Conservation (phyloP, 1,140 invertebrate species). For the Drosophila trapezifrons region DNA sequence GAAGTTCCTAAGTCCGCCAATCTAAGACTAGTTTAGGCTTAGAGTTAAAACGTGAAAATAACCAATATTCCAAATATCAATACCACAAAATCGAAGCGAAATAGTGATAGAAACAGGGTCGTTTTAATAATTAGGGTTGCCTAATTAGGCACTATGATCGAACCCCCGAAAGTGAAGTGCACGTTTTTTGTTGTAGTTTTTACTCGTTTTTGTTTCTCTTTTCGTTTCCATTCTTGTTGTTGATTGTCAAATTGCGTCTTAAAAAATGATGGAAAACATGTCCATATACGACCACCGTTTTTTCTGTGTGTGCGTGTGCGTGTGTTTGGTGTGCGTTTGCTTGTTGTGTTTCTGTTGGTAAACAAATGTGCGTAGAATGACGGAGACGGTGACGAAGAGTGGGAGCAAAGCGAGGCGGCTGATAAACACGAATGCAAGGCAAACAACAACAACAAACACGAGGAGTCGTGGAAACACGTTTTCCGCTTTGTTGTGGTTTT, state of each 20-base stretch:
- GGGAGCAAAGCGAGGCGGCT: constrained; percentile 44
- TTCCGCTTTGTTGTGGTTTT: constrained; percentile 42
- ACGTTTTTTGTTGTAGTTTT: constrained; percentile 7
- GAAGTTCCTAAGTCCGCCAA: too few species aligned
- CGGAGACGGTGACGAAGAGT: constrained; percentile 15
- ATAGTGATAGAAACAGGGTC: not conserved
- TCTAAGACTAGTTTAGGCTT: too few species aligned
- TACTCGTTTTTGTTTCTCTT: constrained; percentile 7
- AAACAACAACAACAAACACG: constrained; percentile 29
- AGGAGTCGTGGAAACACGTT: constrained; percentile 56
- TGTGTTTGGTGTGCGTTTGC: constrained; percentile 36
- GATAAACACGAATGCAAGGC: constrained; percentile 52
- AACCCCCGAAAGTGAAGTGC: constrained; percentile 9
- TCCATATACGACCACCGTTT: constrained; percentile 19
- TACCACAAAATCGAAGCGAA: not conserved
- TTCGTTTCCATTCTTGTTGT: constrained; percentile 18
- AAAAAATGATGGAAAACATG: constrained; percentile 45
- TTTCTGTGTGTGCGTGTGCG: constrained; percentile 11
- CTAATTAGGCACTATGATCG: constrained; percentile 3
- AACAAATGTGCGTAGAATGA: constrained; percentile 77
- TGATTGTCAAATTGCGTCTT: constrained; percentile 49
- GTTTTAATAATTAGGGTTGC: not conserved
- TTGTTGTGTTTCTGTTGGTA: constrained; percentile 62
- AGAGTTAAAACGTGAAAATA: too few species aligned
- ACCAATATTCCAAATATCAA: not conserved